phyloP scores from a whole-genome alignment of 2,797 vertebrate species.

The Holocentrus rufus region DNA sequence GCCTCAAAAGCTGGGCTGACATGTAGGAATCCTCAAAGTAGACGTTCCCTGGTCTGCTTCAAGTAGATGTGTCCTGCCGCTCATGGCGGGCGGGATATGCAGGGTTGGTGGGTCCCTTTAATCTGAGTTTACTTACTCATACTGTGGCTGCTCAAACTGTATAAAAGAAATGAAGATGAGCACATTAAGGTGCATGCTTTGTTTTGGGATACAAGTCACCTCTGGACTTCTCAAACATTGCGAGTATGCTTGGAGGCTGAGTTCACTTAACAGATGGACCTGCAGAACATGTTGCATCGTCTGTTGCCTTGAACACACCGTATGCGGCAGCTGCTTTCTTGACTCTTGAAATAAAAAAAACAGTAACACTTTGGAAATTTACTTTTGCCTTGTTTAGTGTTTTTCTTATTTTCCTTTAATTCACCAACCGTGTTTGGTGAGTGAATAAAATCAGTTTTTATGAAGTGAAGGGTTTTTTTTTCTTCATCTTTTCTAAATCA shows the following conservation, averaged over 20 bases:
- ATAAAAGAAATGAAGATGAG: constrained; percentile 22
- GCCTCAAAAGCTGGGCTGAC: constrained; percentile 29
- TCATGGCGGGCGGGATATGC: constrained; percentile 5
- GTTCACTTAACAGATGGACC: constrained; percentile 39
- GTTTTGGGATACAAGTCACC: neutral
- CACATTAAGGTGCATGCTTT: constrained; percentile 5
- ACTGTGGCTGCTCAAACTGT: constrained; percentile 46
- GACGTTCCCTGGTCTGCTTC: constrained; percentile 13
- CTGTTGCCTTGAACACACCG: constrained; percentile 42
- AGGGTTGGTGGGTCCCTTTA: constrained; percentile 27
- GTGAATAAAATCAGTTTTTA: constrained; percentile 67
- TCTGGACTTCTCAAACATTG: constrained; percentile 24
- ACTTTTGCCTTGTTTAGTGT: constrained; percentile 67
- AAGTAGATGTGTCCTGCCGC: constrained; percentile 21
- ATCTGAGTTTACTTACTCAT: constrained; percentile 40
- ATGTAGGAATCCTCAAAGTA: constrained; percentile 44
- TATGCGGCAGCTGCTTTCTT: constrained; percentile 70
- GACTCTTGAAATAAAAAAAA: constrained; percentile 51
- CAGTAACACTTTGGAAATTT: constrained; percentile 41
- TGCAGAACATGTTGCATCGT: constrained; percentile 30
- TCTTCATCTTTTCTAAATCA: constrained; percentile 68
- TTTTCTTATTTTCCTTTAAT: constrained; percentile 35
- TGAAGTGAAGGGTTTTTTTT: constrained; percentile 59
- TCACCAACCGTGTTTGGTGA: constrained; percentile 57
- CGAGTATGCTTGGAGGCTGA: constrained; percentile 13